phyloP scores from a whole-genome alignment of 2,888 invertebrate species.

The Danaus chrysippus region DNA sequence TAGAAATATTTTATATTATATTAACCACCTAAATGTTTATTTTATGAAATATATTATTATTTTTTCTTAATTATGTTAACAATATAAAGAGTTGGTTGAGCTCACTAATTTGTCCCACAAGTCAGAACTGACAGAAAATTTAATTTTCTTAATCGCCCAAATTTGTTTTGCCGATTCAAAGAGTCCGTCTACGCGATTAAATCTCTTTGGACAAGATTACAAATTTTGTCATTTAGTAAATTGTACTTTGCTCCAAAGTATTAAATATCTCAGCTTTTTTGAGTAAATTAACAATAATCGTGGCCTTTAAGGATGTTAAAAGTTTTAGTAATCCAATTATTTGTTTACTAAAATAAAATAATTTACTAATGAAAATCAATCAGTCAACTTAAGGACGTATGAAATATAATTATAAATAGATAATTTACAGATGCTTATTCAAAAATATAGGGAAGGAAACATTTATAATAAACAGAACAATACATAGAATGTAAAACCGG shows the following conservation, averaged over 20 bases:
- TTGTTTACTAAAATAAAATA: no score
- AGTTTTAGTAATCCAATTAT: no score
- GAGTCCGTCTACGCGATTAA: constrained; percentile 44
- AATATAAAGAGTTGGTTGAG: constrained; percentile 24
- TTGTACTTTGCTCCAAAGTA: constrained; percentile 27
- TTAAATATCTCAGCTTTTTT: constrained; percentile 8
- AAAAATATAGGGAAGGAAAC: no score
- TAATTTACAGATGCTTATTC: no score
- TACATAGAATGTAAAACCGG: no score
- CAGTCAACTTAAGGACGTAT: no score
- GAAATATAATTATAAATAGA: no score
- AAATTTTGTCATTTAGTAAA: constrained; percentile 48
- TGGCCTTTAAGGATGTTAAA: neutral
- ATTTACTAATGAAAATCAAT: no score
- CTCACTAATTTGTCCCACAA: constrained; percentile 46
- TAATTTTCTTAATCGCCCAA: constrained; percentile 56
- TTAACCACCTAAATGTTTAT: no score
- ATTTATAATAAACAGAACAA: no score
- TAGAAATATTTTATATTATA: no score
- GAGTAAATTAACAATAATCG: neutral
- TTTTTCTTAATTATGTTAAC: constrained; percentile 17
- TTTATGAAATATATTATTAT: neutral
- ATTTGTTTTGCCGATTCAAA: constrained; percentile 48
- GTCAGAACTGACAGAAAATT: constrained; percentile 47
- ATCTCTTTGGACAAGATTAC: constrained; percentile 50